Percentiles rank a stretch among this genome's conserved stretches.
phyloP scores from a whole-genome alignment of 2,888 invertebrate genomes.

The Agrochola lychnidis region DNA sequence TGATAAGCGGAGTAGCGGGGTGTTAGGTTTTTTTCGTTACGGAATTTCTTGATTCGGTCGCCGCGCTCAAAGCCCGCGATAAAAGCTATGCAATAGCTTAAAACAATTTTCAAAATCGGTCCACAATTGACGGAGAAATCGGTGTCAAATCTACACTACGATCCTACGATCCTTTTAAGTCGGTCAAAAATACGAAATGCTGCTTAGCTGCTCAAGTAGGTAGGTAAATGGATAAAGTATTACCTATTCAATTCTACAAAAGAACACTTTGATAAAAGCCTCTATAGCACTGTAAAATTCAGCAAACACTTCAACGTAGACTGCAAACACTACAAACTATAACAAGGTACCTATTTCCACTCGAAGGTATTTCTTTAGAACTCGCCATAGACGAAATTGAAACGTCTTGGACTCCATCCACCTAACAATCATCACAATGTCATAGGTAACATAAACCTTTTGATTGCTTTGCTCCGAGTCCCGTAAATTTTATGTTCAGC shows the following conservation, averaged over 20 bases:
- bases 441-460: conserved; percentile 54
- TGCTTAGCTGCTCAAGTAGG: background rate
- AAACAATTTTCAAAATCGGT: too few relatives aligned
- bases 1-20: too few relatives aligned
- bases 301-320: conserved; percentile 17
- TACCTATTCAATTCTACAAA: background rate
- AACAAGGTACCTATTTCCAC: conserved; percentile 8
- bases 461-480: conserved; percentile 43
- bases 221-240: background rate
- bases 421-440: conserved; percentile 48
- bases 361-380: conserved; percentile 35
- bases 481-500: conserved; percentile 52
- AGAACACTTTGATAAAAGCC: conserved; percentile 13
- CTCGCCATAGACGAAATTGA: conserved; percentile 12
- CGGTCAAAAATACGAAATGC: background rate
- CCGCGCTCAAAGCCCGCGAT: too few relatives aligned
- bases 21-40: too few relatives aligned
- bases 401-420: background rate
- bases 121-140: too few relatives aligned
- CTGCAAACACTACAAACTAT: conserved; percentile 38
- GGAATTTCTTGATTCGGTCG: too few relatives aligned
- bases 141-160: too few relatives aligned
- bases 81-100: too few relatives aligned
- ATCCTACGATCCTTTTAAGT: too few relatives aligned
- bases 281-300: background rate